Conservation (phyloP, 1,140 invertebrate genomes). For the Mamestra configurata region DNA sequence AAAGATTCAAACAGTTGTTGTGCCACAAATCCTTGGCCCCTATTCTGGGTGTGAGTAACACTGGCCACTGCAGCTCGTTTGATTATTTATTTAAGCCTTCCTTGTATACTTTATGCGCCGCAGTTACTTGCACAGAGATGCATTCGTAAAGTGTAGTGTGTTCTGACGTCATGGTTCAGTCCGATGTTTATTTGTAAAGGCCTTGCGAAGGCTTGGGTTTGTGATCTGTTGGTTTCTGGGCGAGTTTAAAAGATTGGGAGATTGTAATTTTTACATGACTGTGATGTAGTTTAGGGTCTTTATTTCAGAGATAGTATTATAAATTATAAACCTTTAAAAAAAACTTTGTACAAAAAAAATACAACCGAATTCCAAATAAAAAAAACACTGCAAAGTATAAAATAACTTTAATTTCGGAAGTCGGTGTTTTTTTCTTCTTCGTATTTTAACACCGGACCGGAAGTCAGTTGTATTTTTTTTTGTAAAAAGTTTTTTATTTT, state of each 20-base stretch:
- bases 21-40: conserved; percentile 46
- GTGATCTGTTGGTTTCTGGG: neutral
- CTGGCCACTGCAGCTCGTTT: conserved; percentile 44
- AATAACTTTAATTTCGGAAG: no score
- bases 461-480: no score
- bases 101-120: conserved; percentile 42
- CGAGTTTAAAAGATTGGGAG: neutral
- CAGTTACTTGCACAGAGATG: conserved; percentile 42
- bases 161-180: conserved; percentile 23
- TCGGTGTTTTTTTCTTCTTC: no score
- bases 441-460: no score
- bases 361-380: no score
- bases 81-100: conserved; percentile 43
- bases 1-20: conserved; percentile 31
- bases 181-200: neutral
- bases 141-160: conserved; percentile 18
- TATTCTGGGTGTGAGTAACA: conserved; percentile 36
- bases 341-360: no score
- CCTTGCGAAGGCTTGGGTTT: neutral
- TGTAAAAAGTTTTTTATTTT: no score
- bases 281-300: no score
- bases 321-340: no score
- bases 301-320: no score
- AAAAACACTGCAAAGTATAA: no score
- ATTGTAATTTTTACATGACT: neutral